A percentile compares a stretch with the other conserved stretches of the same genome.
Evolutionary conservation across 1,140 invertebrate species (phyloP).

Genomic region (Anadara kagoshimensis): DNA sequence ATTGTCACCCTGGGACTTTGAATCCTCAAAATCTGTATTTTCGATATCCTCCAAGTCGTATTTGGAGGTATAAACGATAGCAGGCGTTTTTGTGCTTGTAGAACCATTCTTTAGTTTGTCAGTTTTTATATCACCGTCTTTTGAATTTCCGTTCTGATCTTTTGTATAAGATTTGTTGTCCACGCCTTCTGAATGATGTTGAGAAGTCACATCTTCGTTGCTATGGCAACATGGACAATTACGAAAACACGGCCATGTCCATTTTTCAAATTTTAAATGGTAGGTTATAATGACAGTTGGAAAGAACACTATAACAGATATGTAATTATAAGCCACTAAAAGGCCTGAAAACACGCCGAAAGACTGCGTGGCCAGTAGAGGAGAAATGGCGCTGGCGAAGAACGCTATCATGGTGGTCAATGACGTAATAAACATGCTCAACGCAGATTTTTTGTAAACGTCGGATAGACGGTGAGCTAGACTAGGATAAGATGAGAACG

Average conservation of each 20-base stretch:
- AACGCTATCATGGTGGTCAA: slow-evolving; percentile 47
- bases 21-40: background rate
- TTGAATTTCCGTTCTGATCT: background rate
- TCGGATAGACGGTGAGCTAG: slow-evolving; percentile 33
- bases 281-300: slow-evolving; percentile 48
- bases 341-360: slow-evolving; percentile 51
- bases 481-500: slow-evolving; percentile 27
- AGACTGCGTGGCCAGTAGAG: slow-evolving; percentile 42
- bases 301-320: slow-evolving; percentile 50
- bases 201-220: background rate
- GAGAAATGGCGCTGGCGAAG: slow-evolving; percentile 36
- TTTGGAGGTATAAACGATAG: background rate
- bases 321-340: slow-evolving; percentile 48
- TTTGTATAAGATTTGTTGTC: background rate
- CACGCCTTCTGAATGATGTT: background rate
- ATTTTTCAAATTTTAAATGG: slow-evolving; percentile 38
- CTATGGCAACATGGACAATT: slow-evolving; percentile 16
- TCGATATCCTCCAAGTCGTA: background rate
- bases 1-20: background rate
- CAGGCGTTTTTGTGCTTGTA: background rate
- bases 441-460: slow-evolving; percentile 27
- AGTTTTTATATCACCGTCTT: slow-evolving; percentile 1
- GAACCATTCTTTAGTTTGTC: background rate
- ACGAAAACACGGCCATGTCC: slow-evolving; percentile 33
- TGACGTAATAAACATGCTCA: slow-evolving; percentile 48